Evolutionary conservation across 1,140 invertebrate genomes (phyloP), one percentile per base, ranked within the genome.

Genomic region (Drosophila cardini): DNA sequence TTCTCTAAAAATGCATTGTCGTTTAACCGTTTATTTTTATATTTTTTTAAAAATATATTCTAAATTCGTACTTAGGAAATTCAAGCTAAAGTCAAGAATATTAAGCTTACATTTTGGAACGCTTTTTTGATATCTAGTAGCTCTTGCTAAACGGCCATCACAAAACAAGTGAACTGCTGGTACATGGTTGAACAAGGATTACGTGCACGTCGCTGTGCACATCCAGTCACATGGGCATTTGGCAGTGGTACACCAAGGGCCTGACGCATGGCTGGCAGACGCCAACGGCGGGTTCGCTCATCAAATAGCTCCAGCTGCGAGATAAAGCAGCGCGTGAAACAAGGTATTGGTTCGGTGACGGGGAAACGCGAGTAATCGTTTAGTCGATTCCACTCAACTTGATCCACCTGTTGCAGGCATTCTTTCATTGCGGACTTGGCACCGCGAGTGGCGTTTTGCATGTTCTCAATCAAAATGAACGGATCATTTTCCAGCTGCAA

Each of bases 391-490:
- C 90, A 90, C 18, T 91, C 76, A 2, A 71, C 58, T 15, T 63
- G 67, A 18, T 91, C 65, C 10, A 74, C 72, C 26, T 64, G 45
- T 34, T 73, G 83, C 21, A 91, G 71, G 16, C 90, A 91, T 10
- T 90, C 67, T 58, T 89, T 91, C 90, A 91, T 91, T 10, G 78
- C 90, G 0, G 64, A 57, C 45, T 89, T 91, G 46, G 90, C 83
- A 0, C 53, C 45, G 2, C 4, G 36, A 13, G 85, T 71, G 6
- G 71, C 18, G 30, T 85, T 85, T 0, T 80, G 32, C 80, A 91
- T 78, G 30, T 52, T 78, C 11, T 91, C 90, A 26, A 91, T 91
- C 18, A 79, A 7, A 52, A 90, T 78, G 16, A 91, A 83, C 2
- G 90, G 90, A 73, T 91, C 86, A 11, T 80, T 61, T 43, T 91